Percentiles rank a stretch among this genome's conserved stretches.
Evolutionary conservation across 2,113 vertebrate species (phyloP).

Genomic region (Callocephalon fimbriatum): DNA sequence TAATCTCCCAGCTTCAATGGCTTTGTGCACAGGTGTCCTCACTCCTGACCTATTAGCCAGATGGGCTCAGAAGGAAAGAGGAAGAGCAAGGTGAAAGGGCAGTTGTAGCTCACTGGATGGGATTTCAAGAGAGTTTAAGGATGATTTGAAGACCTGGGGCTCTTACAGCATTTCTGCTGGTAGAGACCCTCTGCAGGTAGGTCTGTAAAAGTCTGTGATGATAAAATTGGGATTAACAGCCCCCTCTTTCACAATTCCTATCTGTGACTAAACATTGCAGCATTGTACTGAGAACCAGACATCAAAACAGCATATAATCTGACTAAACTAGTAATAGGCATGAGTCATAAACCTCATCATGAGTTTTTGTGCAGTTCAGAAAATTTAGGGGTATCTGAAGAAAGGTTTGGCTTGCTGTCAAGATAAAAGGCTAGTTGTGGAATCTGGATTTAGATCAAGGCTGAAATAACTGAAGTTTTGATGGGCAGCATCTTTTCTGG

Average conservation of each 20-base stretch:
- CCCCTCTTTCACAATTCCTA: background rate
- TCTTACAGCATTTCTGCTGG: background rate
- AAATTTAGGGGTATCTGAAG: background rate
- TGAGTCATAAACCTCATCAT: background rate
- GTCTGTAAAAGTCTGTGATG: background rate
- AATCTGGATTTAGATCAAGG: background rate
- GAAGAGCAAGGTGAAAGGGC: slow-evolving; percentile 26
- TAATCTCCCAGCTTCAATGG: background rate
- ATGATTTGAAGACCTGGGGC: background rate
- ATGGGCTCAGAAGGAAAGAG: slow-evolving; percentile 17
- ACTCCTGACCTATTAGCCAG: slow-evolving; percentile 20
- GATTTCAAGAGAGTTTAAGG: background rate
- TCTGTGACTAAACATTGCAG: background rate
- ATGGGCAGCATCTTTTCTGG: background rate
- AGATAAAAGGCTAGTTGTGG: background rate
- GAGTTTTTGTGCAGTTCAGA: background rate
- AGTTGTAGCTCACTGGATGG: background rate
- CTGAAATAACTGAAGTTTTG: background rate
- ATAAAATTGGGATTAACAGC: background rate
- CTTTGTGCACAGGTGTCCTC: slow-evolving; percentile 29
- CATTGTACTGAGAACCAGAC: background rate
- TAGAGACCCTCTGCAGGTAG: background rate
- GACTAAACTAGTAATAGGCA: background rate
- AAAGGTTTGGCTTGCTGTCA: background rate
- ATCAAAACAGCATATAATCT: background rate